Percentiles rank a stretch among this genome's conserved stretches.
These are phyloP conservation scores for Trachymyrmex cornetzi DNA, from an alignment of 1,140 invertebrate species.

Conservation along the genomic window DNA sequence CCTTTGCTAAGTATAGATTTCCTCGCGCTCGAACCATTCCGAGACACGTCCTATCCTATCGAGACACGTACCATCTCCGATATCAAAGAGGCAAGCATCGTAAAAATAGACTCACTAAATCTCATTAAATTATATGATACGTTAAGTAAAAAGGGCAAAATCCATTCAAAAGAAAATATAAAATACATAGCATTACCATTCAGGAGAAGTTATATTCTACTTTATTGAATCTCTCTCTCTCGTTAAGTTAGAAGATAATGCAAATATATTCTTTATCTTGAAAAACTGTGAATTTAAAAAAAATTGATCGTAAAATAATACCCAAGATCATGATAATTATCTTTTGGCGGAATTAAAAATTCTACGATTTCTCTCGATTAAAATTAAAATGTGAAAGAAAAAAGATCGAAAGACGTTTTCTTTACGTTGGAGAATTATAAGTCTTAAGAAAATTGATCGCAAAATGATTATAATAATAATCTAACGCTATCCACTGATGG, in stretches of 20 bases:
- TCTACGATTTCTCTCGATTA: background rate
- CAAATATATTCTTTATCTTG: background rate
- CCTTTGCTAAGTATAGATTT: slow-evolving; percentile 81
- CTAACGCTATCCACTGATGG: too few relatives aligned
- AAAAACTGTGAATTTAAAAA: background rate
- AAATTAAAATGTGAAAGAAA: background rate
- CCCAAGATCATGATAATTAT: background rate
- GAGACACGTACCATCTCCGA: slow-evolving; percentile 71
- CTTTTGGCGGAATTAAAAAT: too few relatives aligned
- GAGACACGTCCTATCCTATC: slow-evolving; percentile 74
- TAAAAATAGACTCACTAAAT: slow-evolving; percentile 74
- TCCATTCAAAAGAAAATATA: too few relatives aligned
- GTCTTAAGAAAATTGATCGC: too few relatives aligned
- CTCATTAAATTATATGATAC: slow-evolving; percentile 44
- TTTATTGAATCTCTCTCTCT: background rate
- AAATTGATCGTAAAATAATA: background rate
- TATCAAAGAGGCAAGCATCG: slow-evolving; percentile 70
- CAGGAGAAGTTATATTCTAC: background rate
- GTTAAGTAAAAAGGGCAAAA: background rate
- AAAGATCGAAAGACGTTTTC: background rate
- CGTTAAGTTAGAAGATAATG: background rate
- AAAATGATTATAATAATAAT: too few relatives aligned
- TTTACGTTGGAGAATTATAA: too few relatives aligned
- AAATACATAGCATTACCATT: too few relatives aligned
- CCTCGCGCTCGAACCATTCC: slow-evolving; percentile 78